Evolutionary conservation across 2,113 vertebrate genomes (phyloP), one percentile per base, ranked within the genome.

Genomic region (Edolisoma coerulescens): DNA sequence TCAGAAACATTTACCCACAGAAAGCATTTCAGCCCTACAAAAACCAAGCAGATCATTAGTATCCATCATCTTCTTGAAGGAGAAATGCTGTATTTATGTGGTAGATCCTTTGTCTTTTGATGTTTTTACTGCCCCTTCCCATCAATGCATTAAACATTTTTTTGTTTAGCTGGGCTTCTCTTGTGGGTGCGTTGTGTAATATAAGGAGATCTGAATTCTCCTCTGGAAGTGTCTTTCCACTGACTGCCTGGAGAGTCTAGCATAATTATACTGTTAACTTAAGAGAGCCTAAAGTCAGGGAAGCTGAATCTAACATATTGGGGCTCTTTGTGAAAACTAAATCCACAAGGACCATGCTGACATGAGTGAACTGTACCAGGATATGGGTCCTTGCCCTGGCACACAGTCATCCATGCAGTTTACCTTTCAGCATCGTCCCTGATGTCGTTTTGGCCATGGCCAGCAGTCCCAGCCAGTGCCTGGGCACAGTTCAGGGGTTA

Each of bases 131-230:
- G 20, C 6, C n/a, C 6, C 17, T 88, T 88, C 26, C 20, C n/a
- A 73, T 80, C 57, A 68, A 49, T 52, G 24, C 4, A 37, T 79
- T 35, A 94, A 50, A 68, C 0, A 16, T 20, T 61, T 86, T 82
- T 75, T 95, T 79, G 4, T 82, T 87, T 91, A 54, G 16, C 24
- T 93, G 35, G 28, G 41, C 28, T 91, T 95, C 14, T 71, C 32
- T 84, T 76, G 18, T 45, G 44, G 12, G 8, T 44, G 5, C 35
- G 13, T 32, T 79, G 14, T 60, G 7, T 26, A 20, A 56, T 20
- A 65, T n/a, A 44, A 79, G n/a, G 44, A 93, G 13, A 93, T 53
- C 19, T 64, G 50, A 89, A 74, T 89, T 71, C 13, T 87, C 26
- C 30, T 79, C 54, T 92, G 39, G n/a, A 94, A 77, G 32, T 2